phyloP scores from a whole-genome alignment of 2,797 vertebrate genomes.

The Phoxinus dragarum region DNA sequence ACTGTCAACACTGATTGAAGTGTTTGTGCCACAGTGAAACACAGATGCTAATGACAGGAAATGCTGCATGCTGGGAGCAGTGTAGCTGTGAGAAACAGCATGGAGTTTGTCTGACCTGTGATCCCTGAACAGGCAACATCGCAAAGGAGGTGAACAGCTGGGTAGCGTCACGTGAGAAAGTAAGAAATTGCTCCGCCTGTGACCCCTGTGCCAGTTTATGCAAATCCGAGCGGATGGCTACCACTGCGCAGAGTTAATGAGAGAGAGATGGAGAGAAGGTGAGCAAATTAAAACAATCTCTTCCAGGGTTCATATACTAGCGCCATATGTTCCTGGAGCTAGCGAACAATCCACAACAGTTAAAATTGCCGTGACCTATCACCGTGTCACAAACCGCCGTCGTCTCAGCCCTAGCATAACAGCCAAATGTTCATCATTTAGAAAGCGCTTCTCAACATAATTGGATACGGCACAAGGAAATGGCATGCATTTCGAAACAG shows the following conservation, averaged over 20 bases:
- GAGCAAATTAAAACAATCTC: slow-evolving; percentile 14
- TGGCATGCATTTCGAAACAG: slow-evolving; percentile 25
- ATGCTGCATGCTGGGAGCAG: slow-evolving; percentile 13
- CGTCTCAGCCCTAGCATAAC: slow-evolving; percentile 17
- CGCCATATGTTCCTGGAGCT: slow-evolving; percentile 24
- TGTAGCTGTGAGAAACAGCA: background rate
- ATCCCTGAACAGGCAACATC: slow-evolving; percentile 14
- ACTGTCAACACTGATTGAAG: slow-evolving; percentile 28
- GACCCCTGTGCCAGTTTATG: slow-evolving; percentile 47
- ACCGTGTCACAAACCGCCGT: background rate
- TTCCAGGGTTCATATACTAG: slow-evolving; percentile 27
- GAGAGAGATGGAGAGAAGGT: slow-evolving; percentile 11
- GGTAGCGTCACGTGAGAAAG: slow-evolving; percentile 1
- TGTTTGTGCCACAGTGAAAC: background rate
- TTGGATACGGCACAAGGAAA: slow-evolving; percentile 41
- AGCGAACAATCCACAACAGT: slow-evolving; percentile 18
- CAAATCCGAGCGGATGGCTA: slow-evolving; percentile 29
- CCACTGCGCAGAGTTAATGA: slow-evolving; percentile 42
- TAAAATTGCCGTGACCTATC: slow-evolving; percentile 37
- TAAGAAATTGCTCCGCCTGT: slow-evolving; percentile 1
- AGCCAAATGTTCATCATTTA: slow-evolving; percentile 39
- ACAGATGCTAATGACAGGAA: slow-evolving; percentile 30
- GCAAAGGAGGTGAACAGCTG: slow-evolving; percentile 30
- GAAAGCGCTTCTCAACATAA: slow-evolving; percentile 16
- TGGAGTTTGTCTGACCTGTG: slow-evolving; percentile 27